These are phyloP conservation scores for Parauchenoglanis punctatus DNA, from an alignment of 2,797 vertebrate genomes.

Conservation along the genomic window DNA sequence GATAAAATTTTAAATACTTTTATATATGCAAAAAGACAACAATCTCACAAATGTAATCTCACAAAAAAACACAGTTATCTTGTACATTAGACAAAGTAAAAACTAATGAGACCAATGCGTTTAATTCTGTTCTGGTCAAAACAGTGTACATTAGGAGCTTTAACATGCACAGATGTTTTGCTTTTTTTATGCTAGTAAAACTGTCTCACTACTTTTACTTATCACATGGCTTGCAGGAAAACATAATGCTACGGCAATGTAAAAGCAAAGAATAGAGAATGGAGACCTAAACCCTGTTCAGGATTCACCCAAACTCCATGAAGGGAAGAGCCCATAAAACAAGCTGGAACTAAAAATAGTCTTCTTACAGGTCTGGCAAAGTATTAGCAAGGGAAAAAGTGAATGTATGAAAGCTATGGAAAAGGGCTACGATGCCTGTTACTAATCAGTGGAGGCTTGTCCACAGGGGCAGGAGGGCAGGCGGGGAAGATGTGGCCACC, in stretches of 20 bases:
- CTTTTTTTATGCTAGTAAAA: not conserved
- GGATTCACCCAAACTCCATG: not conserved
- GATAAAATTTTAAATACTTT: not conserved
- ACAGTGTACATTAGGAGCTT: not conserved
- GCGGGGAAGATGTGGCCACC: not conserved
- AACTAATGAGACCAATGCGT: not conserved
- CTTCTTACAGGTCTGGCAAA: not conserved
- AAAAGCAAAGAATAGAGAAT: not conserved
- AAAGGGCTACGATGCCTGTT: not conserved
- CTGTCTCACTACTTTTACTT: not conserved
- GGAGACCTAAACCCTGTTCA: not conserved
- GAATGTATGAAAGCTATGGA: not conserved
- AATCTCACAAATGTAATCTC: not conserved
- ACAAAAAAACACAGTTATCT: not conserved
- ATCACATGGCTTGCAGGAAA: not conserved
- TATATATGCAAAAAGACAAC: not conserved
- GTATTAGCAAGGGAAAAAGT: not conserved
- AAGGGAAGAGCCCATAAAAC: not conserved
- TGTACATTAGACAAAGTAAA: not conserved
- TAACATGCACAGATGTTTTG: not conserved
- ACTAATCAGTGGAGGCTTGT: not conserved
- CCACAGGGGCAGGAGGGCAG: not conserved
- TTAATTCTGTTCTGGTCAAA: not conserved
- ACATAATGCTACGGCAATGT: not conserved
- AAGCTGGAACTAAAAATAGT: slow-evolving; percentile 11